Evolutionary conservation across 1,140 invertebrate genomes (phyloP), one percentile per base, ranked within the genome.

Genomic region (Bombus pyrosoma): DNA sequence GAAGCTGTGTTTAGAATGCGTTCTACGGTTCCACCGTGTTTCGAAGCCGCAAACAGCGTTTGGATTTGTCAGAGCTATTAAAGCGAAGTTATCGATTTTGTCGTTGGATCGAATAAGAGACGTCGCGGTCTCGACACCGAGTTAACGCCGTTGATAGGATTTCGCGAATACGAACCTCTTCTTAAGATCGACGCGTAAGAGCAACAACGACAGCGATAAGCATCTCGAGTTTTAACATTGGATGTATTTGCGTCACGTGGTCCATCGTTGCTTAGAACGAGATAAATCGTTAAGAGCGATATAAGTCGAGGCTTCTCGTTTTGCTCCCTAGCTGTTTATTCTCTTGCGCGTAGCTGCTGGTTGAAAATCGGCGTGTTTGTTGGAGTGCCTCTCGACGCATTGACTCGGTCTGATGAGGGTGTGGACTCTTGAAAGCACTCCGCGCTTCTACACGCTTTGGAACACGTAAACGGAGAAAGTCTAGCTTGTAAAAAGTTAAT

Each of bases 371-470:
- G 41, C 73, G 32, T 34, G 28, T 53, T 39, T 0, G 37, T 59
- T 15, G 18, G 62, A 77, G 75, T 41, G 57, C 28, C 57, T 77
- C 53, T 77, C 25, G 75, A 41, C 74, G 32, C 74, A 76, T 76
- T 28, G 74, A 76, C 47, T 76, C 22, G 18, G 12, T 76, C 53
- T 18, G 74, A 59, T 1, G 73, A 57, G 53, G 53, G 74, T 28
- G 53, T 57, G 53, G 2, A 76, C 74, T 59, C 74, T 59, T n/a
- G 57, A 57, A 53, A 75, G 41, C 47, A 22, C 39, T 57, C 3
- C 0, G 15, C 32, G 73, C 43, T 53, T 74, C 41, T 74, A 57
- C 41, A 25, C n/a, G 8, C 9, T n/a, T 32, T 75, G 9, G 32
- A 13, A 32, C 43, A 39, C 68, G 68, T 69, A 69, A 69, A 39